Base-by-base conservation (phyloP, 2,113 vertebrate genomes). In the Spea bombifrons region DNA sequence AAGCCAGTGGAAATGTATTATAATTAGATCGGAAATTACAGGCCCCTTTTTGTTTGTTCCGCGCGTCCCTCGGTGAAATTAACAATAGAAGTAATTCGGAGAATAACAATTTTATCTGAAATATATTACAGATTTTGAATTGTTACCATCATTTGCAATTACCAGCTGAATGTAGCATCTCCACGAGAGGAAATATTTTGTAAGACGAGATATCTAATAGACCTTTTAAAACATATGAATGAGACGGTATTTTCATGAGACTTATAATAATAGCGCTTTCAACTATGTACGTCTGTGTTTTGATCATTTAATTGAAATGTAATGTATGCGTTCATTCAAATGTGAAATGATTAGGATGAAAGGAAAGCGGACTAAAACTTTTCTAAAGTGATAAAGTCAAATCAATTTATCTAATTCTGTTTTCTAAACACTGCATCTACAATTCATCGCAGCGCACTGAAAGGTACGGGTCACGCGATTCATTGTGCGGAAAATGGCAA, bases 51-150 rank as follows among this genome's bases (percentile, higher is more conserved):
- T 78, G 68, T 78, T 78, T 80, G 77, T 73, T 68, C 45, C 44
- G 17, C 65, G 10, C 71, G 50, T 74, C 71, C 50, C 78, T 74
- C 63, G 44, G 63, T 48, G 64, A 68, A 80, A 80, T 68, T 66
- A 55, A 80, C 78, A 80, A 80, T 80, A 44, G 78, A 74, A 15
- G 71, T 80, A 73, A 80, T 80, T 80, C 12, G 49, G 65, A 45
- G 73, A 57, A 80, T 80, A 74, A 67, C 78, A 74, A 80, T 80
- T 80, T 80, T 80, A 74, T 80, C 78, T 68, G 78, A 80, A 80
- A 66, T 73, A 74, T 80, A 80, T 67, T 68, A 80, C 64, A 57
- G 71, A 74, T 68, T 74, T 67, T 74, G 78, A 80, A 80, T 80
- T 74, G 71, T 80, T 80, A 80, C 65, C 64, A 73, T 80, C 71